phyloP scores from a whole-genome alignment of 2,888 invertebrate genomes.

The Drosophila atroscutellata region DNA sequence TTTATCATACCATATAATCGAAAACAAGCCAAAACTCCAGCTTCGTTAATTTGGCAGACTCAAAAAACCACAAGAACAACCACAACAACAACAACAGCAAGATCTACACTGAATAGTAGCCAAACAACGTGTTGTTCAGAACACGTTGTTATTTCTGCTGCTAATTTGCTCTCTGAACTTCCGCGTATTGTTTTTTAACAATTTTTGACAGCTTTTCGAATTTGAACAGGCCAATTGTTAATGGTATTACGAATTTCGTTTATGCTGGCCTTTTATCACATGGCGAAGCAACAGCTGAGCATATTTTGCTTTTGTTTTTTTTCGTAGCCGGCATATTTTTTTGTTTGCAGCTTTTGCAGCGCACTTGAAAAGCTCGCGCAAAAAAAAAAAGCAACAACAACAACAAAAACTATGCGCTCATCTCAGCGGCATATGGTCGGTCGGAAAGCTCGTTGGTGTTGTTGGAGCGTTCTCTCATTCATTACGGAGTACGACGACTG shows the following conservation, averaged over 20 bases:
- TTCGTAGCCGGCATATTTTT: constrained; percentile 47
- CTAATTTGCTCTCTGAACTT: constrained; percentile 39
- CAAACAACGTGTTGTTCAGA: constrained; percentile 25
- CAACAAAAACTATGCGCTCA: constrained; percentile 4
- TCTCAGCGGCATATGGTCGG: neutral
- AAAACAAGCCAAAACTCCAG: constrained; percentile 32
- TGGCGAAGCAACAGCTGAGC: constrained; percentile 57
- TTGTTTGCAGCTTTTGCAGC: constrained; percentile 1
- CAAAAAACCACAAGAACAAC: neutral
- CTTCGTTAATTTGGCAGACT: constrained; percentile 5
- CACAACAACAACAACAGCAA: constrained; percentile 2
- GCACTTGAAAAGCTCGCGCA: constrained; percentile 58
- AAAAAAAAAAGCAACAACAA: neutral
- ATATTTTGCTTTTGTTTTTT: neutral
- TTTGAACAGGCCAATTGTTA: constrained; percentile 24
- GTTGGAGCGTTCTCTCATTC: constrained; percentile 20
- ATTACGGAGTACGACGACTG: constrained; percentile 7
- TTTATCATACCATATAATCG: constrained; percentile 25
- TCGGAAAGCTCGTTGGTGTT: constrained; percentile 38
- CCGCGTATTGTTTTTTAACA: constrained; percentile 49
- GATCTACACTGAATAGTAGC: constrained; percentile 12
- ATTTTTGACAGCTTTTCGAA: constrained; percentile 31
- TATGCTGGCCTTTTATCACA: constrained; percentile 11
- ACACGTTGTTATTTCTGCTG: constrained; percentile 14
- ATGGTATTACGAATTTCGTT: constrained; percentile 21